phyloP scores from a whole-genome alignment of 2,113 vertebrate species.

The Caracal caracal region DNA sequence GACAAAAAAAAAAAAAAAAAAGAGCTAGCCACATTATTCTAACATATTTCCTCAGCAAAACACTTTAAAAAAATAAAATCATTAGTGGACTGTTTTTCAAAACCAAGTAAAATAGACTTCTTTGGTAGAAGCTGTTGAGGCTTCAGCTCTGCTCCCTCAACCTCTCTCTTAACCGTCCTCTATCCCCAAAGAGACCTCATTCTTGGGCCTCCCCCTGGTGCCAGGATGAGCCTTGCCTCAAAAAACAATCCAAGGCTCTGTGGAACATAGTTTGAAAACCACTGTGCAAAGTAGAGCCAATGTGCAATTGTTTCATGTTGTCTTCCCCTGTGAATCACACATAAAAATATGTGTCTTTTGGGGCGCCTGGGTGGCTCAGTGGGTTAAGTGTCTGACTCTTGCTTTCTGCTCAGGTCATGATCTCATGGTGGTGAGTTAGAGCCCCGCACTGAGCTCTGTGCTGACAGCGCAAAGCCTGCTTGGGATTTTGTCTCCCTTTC shows the following conservation, averaged over 20 bases:
- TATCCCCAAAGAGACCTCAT: rapidly evolving
- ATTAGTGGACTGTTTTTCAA: background rate
- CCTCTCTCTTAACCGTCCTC: background rate
- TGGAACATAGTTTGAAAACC: background rate
- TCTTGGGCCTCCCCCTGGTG: background rate
- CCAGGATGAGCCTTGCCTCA: background rate
- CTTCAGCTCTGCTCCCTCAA: background rate
- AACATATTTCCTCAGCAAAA: background rate
- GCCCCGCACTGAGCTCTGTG: no score
- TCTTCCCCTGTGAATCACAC: background rate
- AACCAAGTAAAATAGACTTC: background rate
- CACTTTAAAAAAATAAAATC: background rate
- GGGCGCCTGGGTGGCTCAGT: no score
- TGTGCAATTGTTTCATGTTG: no score
- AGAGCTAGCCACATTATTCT: background rate
- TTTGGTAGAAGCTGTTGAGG: background rate
- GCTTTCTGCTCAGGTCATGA: no score
- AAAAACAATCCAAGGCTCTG: background rate
- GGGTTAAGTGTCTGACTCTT: no score
- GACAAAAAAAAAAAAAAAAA: background rate
- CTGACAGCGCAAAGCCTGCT: no score
- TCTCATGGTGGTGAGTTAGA: no score
- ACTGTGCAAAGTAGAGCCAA: background rate
- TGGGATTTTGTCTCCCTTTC: no score
- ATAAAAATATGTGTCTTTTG: background rate